A percentile compares a stretch with the other conserved stretches of the same genome.
phyloP scores from a whole-genome alignment of 2,888 invertebrate genomes.

The Deroplatys truncata region DNA sequence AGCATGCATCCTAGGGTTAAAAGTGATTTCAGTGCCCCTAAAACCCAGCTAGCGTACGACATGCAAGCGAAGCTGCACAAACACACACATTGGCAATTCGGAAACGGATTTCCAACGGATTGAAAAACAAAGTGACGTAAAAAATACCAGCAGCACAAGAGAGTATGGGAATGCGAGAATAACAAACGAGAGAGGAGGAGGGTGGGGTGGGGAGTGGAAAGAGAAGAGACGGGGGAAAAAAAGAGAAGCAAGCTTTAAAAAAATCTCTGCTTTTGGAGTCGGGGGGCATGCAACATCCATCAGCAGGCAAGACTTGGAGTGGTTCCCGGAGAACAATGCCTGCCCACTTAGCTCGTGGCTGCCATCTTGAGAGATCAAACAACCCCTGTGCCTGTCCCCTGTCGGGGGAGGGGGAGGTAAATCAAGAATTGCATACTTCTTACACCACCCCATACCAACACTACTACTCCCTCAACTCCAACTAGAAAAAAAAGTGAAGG shows the following conservation, averaged over 20 bases:
- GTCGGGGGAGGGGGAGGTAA: neutral
- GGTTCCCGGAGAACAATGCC: constrained; percentile 13
- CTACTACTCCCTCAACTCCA: neutral
- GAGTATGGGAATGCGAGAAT: constrained; percentile 4
- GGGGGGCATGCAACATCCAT: constrained; percentile 8
- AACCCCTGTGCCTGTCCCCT: constrained; percentile 1
- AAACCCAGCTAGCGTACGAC: neutral
- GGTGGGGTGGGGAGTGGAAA: neutral
- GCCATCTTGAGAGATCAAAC: constrained; percentile 7
- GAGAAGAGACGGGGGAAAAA: neutral
- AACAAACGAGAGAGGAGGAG: neutral
- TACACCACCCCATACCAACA: neutral
- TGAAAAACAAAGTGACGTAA: neutral
- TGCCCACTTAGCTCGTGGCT: neutral
- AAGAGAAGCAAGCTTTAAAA: neutral
- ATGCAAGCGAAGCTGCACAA: neutral
- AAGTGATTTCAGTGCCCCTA: neutral
- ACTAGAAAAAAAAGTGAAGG: neutral
- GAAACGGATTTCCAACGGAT: neutral
- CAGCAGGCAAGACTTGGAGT: constrained; percentile 13
- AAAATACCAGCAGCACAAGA: neutral
- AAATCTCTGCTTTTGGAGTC: constrained; percentile 4
- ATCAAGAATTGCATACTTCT: constrained; percentile 10
- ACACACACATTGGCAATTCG: neutral
- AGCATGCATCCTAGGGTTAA: neutral